A percentile compares a stretch with the other conserved stretches of the same genome.
These are phyloP conservation scores for Brachionus rubens DNA, from an alignment of 1,140 invertebrate genomes.

Conservation along the genomic window DNA sequence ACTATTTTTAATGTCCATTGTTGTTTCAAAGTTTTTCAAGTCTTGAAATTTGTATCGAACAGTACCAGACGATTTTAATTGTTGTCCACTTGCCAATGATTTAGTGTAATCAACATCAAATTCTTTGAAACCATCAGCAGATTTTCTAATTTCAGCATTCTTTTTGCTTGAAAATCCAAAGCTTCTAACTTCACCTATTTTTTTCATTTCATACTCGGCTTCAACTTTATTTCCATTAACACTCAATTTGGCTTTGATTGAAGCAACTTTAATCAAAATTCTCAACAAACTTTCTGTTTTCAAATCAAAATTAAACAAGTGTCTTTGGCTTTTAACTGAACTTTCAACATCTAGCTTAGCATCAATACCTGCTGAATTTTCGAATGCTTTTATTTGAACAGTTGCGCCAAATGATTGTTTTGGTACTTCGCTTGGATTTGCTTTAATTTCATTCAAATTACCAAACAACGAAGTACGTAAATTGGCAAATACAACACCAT, in stretches of 20 bases:
- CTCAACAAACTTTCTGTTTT: constrained; percentile 1
- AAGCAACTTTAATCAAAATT: not conserved
- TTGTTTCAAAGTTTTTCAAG: constrained; percentile 39
- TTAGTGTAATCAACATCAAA: constrained; percentile 34
- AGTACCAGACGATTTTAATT: not conserved
- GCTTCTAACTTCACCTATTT: constrained; percentile 31
- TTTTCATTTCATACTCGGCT: constrained; percentile 26
- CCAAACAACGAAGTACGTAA: not conserved
- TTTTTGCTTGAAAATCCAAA: not conserved
- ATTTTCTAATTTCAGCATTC: constrained; percentile 1
- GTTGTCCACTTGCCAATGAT: not conserved
- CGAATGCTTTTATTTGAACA: not conserved
- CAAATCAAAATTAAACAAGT: constrained; percentile 14
- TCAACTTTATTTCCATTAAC: not conserved
- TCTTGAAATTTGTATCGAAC: not conserved
- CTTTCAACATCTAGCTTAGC: not conserved
- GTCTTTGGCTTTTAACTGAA: not conserved
- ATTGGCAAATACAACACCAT: not conserved
- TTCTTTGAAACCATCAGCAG: not conserved
- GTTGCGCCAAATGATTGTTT: constrained; percentile 14
- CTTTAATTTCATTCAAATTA: not conserved
- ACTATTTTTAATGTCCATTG: not conserved
- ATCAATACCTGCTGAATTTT: not conserved
- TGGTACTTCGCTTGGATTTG: not conserved
- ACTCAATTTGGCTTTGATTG: not conserved